Base-by-base conservation (phyloP, 2,888 invertebrate genomes). In the Stenichneumon culpator region DNA sequence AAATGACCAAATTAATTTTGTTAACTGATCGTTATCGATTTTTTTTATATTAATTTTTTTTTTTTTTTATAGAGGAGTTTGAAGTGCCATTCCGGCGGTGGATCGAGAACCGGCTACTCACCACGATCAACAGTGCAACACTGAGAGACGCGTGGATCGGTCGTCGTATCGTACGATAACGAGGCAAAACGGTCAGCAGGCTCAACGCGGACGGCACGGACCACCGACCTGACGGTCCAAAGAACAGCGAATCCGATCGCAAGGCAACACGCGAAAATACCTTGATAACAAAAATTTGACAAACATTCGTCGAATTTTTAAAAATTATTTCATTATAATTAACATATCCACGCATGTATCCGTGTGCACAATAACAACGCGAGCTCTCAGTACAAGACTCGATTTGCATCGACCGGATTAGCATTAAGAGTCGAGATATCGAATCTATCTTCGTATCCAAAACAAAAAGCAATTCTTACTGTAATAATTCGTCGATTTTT, bases 201-300 rank as follows among this genome's bases (percentile, higher is more conserved):
- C 54, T 70, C n/a, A 57, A 44, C 77, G 54, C 60, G 72, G 39
- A 60, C 60, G 22, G 67, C 69, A 72, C 82, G 83, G 65, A 83
- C 44, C 65, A 69, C 74, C 67, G 79, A 81, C 57, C 79, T 79
- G 79, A 84, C 60, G 74, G 80, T 83, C 86, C 86, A 87, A 86
- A 87, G 81, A 82, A 82, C 82, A 63, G 69, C 72, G 54, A 84
- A 69, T 79, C 60, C 81, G 81, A 86, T 81, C 68, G 54, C 73
- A 65, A 73, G 73, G 60, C 78, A 82, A 77, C 57, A 79, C 60
- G 32, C 81, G 60, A 39, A 70, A 69, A 82, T 84, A 79, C 86
- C 86, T 84, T 86, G 68, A 83, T n/a, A 83, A 68, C 60, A 69
- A 78, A 74, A 75, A 63, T 68, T 75, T 78, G 22, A 44, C 67